Evolutionary conservation across 2,113 vertebrate genomes (phyloP).

Genomic region (Hoplias malabaricus): DNA sequence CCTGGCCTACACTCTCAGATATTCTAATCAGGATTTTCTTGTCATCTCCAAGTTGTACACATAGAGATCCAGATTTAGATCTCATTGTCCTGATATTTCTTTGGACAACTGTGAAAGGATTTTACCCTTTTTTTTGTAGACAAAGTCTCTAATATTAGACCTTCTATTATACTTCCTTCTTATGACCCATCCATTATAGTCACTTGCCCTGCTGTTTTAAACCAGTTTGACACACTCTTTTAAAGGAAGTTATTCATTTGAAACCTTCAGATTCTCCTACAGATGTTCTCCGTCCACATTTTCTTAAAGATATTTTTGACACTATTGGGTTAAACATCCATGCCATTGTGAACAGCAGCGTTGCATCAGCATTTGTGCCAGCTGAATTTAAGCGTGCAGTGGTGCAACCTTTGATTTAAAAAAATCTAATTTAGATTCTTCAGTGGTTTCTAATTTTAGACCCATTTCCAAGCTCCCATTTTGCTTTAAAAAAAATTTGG

Average conservation of each 20-base stretch:
- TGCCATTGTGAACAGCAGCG: conserved; percentile 11
- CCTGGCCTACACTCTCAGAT: no score
- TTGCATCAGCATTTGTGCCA: conserved; percentile 1
- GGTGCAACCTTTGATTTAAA: conserved; percentile 15
- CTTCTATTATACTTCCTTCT: no score
- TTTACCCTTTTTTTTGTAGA: no score
- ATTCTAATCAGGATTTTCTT: no score
- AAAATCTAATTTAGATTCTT: neutral
- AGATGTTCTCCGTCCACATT: neutral
- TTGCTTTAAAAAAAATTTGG: neutral
- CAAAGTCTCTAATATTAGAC: no score
- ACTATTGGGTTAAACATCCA: neutral
- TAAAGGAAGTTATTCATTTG: neutral
- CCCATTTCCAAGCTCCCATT: neutral
- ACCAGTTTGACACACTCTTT: conserved; percentile 1
- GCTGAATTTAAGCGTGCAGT: conserved; percentile 14
- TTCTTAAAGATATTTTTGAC: conserved; percentile 11
- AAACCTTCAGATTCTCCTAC: neutral
- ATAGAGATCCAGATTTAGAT: no score
- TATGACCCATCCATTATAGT: no score
- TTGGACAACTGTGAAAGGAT: no score
- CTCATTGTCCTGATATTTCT: no score
- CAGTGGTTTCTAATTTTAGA: conserved; percentile 1
- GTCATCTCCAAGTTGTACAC: no score
- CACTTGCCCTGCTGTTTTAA: conserved; percentile 16